These are phyloP conservation scores for Raphicerus campestris DNA, from an alignment of 2,113 vertebrate genomes.

Conservation along the genomic window DNA sequence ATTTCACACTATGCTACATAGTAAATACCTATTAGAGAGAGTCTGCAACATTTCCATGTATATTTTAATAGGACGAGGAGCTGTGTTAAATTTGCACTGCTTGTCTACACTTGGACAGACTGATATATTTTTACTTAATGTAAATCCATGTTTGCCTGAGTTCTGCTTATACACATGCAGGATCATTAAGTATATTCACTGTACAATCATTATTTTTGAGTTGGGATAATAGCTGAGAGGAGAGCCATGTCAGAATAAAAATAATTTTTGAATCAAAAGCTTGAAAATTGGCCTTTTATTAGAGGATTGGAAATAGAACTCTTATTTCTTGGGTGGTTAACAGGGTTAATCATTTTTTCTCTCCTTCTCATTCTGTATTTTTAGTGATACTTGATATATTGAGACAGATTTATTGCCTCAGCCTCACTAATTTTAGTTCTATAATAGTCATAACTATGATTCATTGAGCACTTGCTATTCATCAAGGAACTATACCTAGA, in stretches of 20 bases:
- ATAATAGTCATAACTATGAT: not conserved
- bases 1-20: not conserved
- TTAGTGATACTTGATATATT: not conserved
- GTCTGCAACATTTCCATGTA: not conserved
- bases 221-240: not conserved
- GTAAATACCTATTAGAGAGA: slow-evolving; percentile 44
- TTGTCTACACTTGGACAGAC: not conserved
- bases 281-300: slow-evolving; percentile 30
- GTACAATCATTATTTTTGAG: slow-evolving; percentile 35
- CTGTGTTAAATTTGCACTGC: not conserved
- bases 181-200: not conserved
- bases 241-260: slow-evolving; percentile 13
- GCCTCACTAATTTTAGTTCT: not conserved
- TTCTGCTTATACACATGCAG: not conserved
- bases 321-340: not conserved
- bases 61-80: not conserved
- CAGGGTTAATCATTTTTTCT: not conserved
- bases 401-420: not conserved
- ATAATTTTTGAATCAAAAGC: not conserved
- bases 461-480: not conserved
- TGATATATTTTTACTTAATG: slow-evolving; percentile 13
- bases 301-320: not conserved
- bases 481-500: not conserved
- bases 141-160: not conserved
- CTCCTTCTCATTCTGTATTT: not conserved